phyloP scores from a whole-genome alignment of 2,888 invertebrate genomes.

The Eledone cirrhosa region DNA sequence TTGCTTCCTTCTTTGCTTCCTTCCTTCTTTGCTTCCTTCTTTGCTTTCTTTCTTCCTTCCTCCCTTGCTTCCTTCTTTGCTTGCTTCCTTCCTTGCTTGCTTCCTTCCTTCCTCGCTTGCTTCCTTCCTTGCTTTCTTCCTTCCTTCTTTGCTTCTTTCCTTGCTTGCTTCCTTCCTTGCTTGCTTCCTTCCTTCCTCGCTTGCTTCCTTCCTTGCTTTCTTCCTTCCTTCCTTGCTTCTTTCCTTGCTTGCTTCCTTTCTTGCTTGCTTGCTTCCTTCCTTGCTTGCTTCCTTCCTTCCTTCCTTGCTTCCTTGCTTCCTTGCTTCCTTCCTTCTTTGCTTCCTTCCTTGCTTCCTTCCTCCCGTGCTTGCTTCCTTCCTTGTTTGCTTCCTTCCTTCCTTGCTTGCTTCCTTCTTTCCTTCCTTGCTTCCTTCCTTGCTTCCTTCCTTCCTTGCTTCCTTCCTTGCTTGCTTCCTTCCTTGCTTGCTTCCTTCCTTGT shows the following conservation, averaged over 20 bases:
- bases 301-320: not conserved
- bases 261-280: not conserved
- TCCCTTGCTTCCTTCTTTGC: not conserved
- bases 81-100: not conserved
- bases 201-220: not conserved
- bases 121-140: not conserved
- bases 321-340: not conserved
- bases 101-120: not conserved
- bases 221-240: not conserved
- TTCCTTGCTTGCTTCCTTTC: not conserved
- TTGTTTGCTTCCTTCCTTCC: not conserved
- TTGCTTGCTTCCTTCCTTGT: not conserved
- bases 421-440: not conserved
- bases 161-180: not conserved
- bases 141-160: not conserved
- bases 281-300: not conserved
- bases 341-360: not conserved
- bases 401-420: not conserved
- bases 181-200: not conserved
- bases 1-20: not conserved
- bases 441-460: not conserved
- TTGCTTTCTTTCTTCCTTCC: not conserved
- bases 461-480: not conserved
- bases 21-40: not conserved
- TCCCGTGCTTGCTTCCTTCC: not conserved